These are phyloP conservation scores for Hybos culiciformis DNA, from an alignment of 2,888 invertebrate genomes.

Conservation along the genomic window DNA sequence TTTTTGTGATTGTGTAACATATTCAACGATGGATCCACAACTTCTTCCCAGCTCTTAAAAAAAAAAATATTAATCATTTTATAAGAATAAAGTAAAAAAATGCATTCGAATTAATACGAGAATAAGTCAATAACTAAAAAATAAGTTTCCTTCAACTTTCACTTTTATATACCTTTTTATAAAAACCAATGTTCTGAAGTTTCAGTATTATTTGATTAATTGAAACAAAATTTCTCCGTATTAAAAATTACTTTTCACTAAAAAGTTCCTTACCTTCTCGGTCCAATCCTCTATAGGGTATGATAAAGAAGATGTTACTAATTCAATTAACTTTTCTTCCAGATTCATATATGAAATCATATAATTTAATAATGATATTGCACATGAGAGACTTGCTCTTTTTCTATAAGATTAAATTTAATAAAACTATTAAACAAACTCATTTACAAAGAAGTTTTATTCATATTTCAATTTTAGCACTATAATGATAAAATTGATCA, in stretches of 20 bases:
- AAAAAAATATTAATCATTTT: background rate
- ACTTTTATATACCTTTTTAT: background rate
- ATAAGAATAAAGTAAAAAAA: background rate
- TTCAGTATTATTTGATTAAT: background rate
- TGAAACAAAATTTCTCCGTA: too few relatives aligned
- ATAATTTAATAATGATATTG: conserved; percentile 24
- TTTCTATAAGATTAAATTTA: conserved; percentile 18
- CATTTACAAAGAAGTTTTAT: background rate
- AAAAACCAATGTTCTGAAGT: background rate
- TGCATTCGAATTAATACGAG: too few relatives aligned
- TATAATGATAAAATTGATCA: background rate
- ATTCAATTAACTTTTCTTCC: conserved; percentile 26
- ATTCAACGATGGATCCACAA: conserved; percentile 31
- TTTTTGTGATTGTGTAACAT: conserved; percentile 33
- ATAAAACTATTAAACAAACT: background rate
- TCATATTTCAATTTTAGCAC: background rate
- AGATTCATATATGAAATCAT: conserved; percentile 28
- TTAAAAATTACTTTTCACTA: too few relatives aligned
- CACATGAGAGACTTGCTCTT: conserved; percentile 28
- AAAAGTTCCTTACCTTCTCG: conserved; percentile 22
- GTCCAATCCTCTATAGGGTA: conserved; percentile 33
- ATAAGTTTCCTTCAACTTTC: background rate
- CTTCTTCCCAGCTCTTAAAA: conserved; percentile 33
- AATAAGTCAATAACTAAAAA: too few relatives aligned
- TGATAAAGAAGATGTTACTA: conserved; percentile 24